These are phyloP conservation scores for Gonioctena quinquepunctata DNA, from an alignment of 1,140 invertebrate genomes.

Conservation along the genomic window DNA sequence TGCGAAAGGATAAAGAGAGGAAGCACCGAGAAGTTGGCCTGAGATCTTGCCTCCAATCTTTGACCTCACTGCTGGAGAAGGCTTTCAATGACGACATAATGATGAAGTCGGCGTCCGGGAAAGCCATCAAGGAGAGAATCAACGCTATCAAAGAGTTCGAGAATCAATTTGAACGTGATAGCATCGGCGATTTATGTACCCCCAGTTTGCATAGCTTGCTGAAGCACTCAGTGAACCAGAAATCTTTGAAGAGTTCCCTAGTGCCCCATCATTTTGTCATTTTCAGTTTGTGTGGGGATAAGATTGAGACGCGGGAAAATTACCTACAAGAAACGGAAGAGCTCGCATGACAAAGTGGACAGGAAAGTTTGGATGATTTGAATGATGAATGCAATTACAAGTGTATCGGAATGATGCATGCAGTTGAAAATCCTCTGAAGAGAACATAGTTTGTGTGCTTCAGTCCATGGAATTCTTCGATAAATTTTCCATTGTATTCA, in stretches of 20 bases:
- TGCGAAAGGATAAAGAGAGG: conserved; percentile 31
- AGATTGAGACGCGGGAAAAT: not conserved
- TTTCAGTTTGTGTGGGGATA: not conserved
- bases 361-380: not conserved
- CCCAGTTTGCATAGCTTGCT: conserved; percentile 30
- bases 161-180: too few species aligned
- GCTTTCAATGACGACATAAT: conserved; percentile 23
- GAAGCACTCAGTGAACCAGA: not conserved
- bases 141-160: conserved; percentile 30
- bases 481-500: too few species aligned
- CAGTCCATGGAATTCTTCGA: too few species aligned
- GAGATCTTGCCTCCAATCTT: conserved; percentile 32
- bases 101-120: conserved; percentile 18
- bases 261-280: not conserved
- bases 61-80: conserved; percentile 33
- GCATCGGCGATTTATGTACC: too few species aligned
- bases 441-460: too few species aligned
- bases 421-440: too few species aligned
- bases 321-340: too few species aligned
- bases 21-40: conserved; percentile 32
- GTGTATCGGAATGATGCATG: too few species aligned
- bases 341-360: not conserved
- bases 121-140: conserved; percentile 27
- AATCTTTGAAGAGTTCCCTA: not conserved
- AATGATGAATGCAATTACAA: not conserved